Base-by-base conservation (phyloP, 2,797 vertebrate species). In the Phoeniculus purpureus region DNA sequence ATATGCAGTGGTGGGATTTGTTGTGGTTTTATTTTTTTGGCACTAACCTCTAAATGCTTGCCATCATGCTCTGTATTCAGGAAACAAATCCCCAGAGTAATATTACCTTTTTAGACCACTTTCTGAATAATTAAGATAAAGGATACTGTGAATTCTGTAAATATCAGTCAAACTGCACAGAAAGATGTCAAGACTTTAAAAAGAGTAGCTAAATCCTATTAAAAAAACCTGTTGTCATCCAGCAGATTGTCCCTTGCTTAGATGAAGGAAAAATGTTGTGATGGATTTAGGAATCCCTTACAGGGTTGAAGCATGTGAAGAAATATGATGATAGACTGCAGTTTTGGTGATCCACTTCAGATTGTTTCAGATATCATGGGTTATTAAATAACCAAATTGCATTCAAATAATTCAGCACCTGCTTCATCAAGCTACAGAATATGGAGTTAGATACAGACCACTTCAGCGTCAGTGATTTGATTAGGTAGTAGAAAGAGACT, bases 381-480 rank as follows among this genome's bases (percentile, higher is more conserved):
- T 86, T 95, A 93, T 96, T 97, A 95, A 95, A 81, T 95, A 93
- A 95, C 88, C 86, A 97, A 97, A 97, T 97, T 93, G 96, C 85
- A 96, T 92, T 97, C 92, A 97, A 97, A 93, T 94, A 95, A 96
- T 97, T 97, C 96, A 97, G 95, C 96, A 97, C 96, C 96, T 97
- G 97, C 96, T 96, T 97, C 96, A 97, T 97, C 97, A 97, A 97
- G 94, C 94, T 96, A 84, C 89, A 95, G 96, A 97, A 94, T 96
- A 91, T 96, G 80, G 88, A 96, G 96, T 96, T 96, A 96, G 96
- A 92, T 95, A 94, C 85, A 91, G 90, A 81, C 96, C 95, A 96
- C 96, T 97, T 97, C 95, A 97, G 81, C 93, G 93, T 94, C 93
- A 96, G 85, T 97, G 97, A 97, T 97, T 97, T 97, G 95, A 97